Evolutionary conservation across 2,888 invertebrate species (phyloP).

Genomic region (Cheilosia variabilis): DNA sequence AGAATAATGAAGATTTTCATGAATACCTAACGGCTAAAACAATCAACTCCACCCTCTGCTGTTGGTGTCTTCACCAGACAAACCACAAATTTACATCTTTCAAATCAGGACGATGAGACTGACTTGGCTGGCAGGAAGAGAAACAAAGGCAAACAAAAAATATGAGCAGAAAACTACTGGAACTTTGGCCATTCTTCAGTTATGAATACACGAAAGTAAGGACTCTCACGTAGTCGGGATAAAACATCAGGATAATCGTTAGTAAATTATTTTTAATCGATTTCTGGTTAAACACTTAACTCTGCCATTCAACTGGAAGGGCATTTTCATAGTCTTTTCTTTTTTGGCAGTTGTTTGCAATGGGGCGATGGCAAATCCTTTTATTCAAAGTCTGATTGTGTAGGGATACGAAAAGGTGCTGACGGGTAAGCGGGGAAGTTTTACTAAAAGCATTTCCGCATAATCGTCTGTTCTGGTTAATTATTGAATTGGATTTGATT

Average conservation of each 20-base stretch:
- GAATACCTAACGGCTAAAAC: conserved; percentile 72
- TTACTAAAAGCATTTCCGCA: conserved; percentile 71
- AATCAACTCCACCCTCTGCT: conserved; percentile 46
- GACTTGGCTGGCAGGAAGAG: conserved; percentile 17
- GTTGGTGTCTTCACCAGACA: conserved; percentile 19
- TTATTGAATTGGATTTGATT: conserved; percentile 72
- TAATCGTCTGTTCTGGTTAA: conserved; percentile 68
- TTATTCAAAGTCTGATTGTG: background rate
- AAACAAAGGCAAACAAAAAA: conserved; percentile 14
- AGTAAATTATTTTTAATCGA: conserved; percentile 76
- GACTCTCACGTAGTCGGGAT: conserved; percentile 1
- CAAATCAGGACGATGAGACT: conserved; percentile 45
- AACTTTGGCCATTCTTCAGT: background rate
- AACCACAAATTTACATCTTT: conserved; percentile 64
- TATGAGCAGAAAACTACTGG: background rate
- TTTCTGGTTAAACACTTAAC: conserved; percentile 72
- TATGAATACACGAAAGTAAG: background rate
- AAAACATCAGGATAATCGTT: conserved; percentile 60
- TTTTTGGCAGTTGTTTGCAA: conserved; percentile 47
- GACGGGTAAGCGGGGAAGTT: conserved; percentile 33
- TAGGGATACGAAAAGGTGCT: conserved; percentile 44
- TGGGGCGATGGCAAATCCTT: conserved; percentile 46
- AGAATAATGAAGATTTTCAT: conserved; percentile 80
- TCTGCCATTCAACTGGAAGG: conserved; percentile 64
- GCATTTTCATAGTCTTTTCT: conserved; percentile 33